A percentile compares a stretch with the other conserved stretches of the same genome.
These are phyloP conservation scores for Xiphophorus hellerii DNA, from an alignment of 2,113 vertebrate genomes.

Conservation along the genomic window DNA sequence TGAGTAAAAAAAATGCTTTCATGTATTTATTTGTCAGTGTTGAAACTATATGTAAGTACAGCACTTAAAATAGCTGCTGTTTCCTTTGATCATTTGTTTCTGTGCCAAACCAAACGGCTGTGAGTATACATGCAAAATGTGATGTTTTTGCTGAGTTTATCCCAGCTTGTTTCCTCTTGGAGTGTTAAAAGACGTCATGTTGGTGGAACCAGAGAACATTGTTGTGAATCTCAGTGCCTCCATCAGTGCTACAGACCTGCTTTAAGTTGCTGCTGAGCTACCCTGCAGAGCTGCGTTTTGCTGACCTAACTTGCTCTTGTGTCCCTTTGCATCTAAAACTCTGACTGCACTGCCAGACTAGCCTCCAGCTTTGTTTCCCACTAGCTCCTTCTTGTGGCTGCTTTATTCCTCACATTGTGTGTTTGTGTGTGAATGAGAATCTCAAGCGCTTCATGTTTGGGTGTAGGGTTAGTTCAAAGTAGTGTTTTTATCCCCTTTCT, in stretches of 20 bases:
- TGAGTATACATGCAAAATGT: not conserved
- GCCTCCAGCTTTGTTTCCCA: conserved; percentile 54
- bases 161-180: no score
- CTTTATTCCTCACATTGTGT: conserved; percentile 53
- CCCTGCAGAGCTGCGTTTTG: conserved; percentile 71
- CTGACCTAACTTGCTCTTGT: conserved; percentile 66
- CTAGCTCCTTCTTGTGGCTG: conserved; percentile 74
- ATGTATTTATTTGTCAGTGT: not conserved
- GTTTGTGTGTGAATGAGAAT: conserved; percentile 50
- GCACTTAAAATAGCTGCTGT: not conserved
- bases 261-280: conserved; percentile 60
- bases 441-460: conserved; percentile 42
- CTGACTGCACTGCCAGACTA: conserved; percentile 49
- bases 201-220: conserved; percentile 9
- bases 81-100: not conserved
- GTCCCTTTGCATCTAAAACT: conserved; percentile 50
- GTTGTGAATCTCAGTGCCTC: conserved; percentile 29
- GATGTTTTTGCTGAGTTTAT: not conserved
- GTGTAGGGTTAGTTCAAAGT: conserved; percentile 47
- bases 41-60: not conserved
- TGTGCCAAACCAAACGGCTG: not conserved
- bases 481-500: conserved; percentile 49
- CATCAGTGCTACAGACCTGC: conserved; percentile 47
- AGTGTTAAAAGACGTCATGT: not conserved
- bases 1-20: not conserved